Base-by-base conservation (phyloP, 2,113 vertebrate genomes). In the Empidonax alnorum region DNA sequence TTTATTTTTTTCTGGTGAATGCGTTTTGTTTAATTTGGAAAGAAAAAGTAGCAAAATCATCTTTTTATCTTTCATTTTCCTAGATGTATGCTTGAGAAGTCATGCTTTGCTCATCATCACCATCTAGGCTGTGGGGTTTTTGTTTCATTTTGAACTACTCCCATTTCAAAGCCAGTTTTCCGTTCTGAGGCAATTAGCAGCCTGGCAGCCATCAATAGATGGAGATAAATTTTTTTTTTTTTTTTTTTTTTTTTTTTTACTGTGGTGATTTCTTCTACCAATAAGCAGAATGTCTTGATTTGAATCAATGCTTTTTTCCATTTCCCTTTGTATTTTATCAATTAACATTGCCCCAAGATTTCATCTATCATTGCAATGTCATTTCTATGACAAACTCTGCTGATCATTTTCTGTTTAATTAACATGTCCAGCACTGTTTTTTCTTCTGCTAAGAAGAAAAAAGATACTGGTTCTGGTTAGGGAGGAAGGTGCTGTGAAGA, bases 311-410 rank as follows among this genome's bases (percentile, higher is more conserved):
- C 33, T 42, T 75, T 87, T 74, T 84, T 72, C 8, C 10, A 39
- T 84, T 89, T 89, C 10, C 25, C 8, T 79, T 76, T 62, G 15
- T 82, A 47, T 91, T 91, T 95, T 93, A 76, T 90, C 55, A 77
- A 33, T 67, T 67, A 85, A 66, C 73, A 77, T 55, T 3, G 1
- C 33, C 67, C 16, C 59, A 85, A 91, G 53, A 91, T 87, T 74
- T 94, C 49, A 79, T 66, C n/a, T 74, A 14, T 74, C 41, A 62
- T 69, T 82, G 44, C 59, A 93, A 63, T 63, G 50, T 77, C 37
- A 28, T 84, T 82, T 87, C 42, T 67, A 2, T 80, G 46, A 42
- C 49, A 83, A 89, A 9, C 23, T 84, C 50, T 93, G 61, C 62
- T 41, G 61, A 20, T 79, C 77, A 39, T 82, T 82, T 84, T 81